Base-by-base conservation (phyloP, 2,797 vertebrate species). In the Anomalospiza imberbis region DNA sequence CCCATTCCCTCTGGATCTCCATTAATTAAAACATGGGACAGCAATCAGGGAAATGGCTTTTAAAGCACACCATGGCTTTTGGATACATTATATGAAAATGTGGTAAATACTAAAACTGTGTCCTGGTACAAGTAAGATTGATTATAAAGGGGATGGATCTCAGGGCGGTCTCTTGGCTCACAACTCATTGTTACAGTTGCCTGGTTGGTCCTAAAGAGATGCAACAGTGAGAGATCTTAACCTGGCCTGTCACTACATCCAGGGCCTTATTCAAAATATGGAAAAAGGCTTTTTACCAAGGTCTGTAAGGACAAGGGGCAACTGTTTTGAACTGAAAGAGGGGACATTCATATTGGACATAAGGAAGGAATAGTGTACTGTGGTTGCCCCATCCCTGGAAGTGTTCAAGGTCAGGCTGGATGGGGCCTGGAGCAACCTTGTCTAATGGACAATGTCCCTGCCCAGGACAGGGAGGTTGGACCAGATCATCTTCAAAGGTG, bases 371-470 rank as follows among this genome's bases (percentile, higher is more conserved):
- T 1, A 18, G 8, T 42, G 40, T 17, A 4, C 31, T 79, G 63
- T 10, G 12, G 47, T 2, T 76, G 58, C 4, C 50, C 29, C 34
- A 10, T 31, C 42, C 4, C 15, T 79, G 72, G 17, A 48, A 66
- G 38, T 5, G 36, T 31, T 72, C 31, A 82, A 72, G 60, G 36
- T 11, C 67, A 61, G 45, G 44, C 1, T 73, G 76, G 51, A 80
- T 0, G 2, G 13, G 19, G 7, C 25, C 68, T 54, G 18, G 10
- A 81, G 15, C 29, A 75, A 29, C 7, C 9, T 58, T 1, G 0
- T 42, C 40, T 36, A 9, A 29, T 17, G 48, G 42, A 34, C 22
- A 8, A 3, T 21, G 36, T 24, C 53, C 34, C 66, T 66, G 40
- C 11, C 53, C 3, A 5, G 1, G 4, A 29, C 44, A 26, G 51